phyloP scores from a whole-genome alignment of 2,113 vertebrate species.

The Barnardius zonarius region DNA sequence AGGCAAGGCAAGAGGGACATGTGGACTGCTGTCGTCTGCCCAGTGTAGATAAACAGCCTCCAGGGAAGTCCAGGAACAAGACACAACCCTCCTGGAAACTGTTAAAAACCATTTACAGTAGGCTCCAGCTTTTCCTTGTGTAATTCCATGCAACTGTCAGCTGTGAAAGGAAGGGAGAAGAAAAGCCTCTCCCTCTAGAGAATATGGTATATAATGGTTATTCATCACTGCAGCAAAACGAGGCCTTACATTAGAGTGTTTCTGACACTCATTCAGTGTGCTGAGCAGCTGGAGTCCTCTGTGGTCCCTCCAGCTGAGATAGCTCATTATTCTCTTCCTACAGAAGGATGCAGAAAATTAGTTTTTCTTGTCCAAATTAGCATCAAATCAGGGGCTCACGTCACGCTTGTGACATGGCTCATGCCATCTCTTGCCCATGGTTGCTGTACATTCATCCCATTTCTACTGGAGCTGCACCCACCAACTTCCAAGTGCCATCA shows the following conservation, averaged over 20 bases:
- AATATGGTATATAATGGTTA: neutral
- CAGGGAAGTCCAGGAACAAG: neutral
- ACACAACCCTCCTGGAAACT: neutral
- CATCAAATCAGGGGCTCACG: fast-evolving
- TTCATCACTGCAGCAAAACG: neutral
- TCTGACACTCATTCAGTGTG: neutral
- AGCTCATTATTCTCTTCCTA: neutral
- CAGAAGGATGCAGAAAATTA: neutral
- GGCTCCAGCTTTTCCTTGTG: neutral
- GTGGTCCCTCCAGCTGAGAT: neutral
- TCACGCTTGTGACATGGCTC: fast-evolving
- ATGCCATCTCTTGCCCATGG: fast-evolving
- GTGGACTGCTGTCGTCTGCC: fast-evolving
- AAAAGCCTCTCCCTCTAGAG: neutral
- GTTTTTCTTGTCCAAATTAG: neutral
- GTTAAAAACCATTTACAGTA: fast-evolving
- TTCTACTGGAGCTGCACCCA: neutral
- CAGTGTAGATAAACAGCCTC: fast-evolving
- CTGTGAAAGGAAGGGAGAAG: neutral
- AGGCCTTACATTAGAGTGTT: neutral
- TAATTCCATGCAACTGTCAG: neutral
- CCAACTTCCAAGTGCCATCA: fast-evolving
- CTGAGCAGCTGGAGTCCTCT: neutral
- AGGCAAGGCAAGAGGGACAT: neutral
- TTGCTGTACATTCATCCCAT: fast-evolving